Percentiles rank a stretch among this genome's conserved stretches.
Conservation (phyloP, 1,140 invertebrate genomes). For the Tigriopus japonicus region DNA sequence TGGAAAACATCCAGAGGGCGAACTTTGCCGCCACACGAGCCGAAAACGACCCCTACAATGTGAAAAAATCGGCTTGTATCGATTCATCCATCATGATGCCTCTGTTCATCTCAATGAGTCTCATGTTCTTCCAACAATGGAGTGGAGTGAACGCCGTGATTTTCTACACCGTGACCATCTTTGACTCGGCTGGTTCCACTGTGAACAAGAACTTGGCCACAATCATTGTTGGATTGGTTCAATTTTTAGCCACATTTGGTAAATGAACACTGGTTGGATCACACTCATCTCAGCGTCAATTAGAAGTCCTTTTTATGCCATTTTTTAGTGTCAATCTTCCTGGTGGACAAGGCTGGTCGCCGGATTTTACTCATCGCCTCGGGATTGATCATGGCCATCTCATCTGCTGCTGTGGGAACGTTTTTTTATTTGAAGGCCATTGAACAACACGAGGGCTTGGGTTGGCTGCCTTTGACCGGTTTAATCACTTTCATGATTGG, state of each 20-base stretch:
- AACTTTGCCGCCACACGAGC: conserved; percentile 20
- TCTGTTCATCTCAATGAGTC: conserved; percentile 17
- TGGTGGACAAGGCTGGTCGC: conserved; percentile 18
- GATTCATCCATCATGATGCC: conserved; percentile 16
- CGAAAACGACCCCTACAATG: not conserved
- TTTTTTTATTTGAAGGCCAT: conserved; percentile 27
- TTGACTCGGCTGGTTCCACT: conserved; percentile 36
- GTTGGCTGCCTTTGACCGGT: conserved; percentile 25
- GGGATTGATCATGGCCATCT: conserved; percentile 19
- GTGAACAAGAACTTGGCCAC: conserved; percentile 16
- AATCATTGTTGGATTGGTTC: conserved; percentile 45
- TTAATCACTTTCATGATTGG: conserved; percentile 27
- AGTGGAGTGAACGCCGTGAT: conserved; percentile 28
- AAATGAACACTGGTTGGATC: too few relatives aligned
- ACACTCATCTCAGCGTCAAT: not conserved
- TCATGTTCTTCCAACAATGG: not conserved
- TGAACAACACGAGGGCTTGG: conserved; percentile 15
- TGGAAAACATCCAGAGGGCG: too few relatives aligned
- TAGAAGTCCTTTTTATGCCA: conserved; percentile 1
- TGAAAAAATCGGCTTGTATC: conserved; percentile 15
- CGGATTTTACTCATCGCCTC: conserved; percentile 25
- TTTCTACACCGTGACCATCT: conserved; percentile 41
- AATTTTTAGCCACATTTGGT: conserved; percentile 37
- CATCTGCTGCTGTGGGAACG: conserved; percentile 17
- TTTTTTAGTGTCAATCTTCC: conserved; percentile 11